Evolutionary conservation across 2,113 vertebrate genomes (phyloP).

Genomic region (Triplophysa tibetana): DNA sequence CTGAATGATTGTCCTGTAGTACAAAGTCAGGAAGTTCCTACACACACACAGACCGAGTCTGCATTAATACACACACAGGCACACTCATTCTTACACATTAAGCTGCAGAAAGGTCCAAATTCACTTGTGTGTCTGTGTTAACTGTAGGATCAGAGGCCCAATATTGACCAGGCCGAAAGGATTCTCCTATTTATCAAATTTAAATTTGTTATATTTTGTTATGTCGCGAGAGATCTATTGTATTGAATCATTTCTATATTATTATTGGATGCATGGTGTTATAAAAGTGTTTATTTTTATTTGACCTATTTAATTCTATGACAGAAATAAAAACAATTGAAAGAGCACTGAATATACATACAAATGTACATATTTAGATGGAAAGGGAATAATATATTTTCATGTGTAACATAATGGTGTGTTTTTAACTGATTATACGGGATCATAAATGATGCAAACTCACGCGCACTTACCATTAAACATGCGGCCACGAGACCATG

Average conservation of each 20-base stretch:
- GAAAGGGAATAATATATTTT: not conserved
- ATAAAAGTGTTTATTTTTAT: too few relatives aligned
- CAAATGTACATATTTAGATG: too few relatives aligned
- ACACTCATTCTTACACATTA: slow-evolving; percentile 8
- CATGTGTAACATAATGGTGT: not conserved
- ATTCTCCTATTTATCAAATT: too few relatives aligned
- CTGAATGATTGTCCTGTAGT: slow-evolving; percentile 51
- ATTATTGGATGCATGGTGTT: too few relatives aligned
- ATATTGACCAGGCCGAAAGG: too few relatives aligned
- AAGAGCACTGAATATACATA: not conserved
- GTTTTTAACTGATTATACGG: not conserved
- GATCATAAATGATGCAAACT: slow-evolving; percentile 8
- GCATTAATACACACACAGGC: slow-evolving; percentile 11
- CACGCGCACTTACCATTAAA: not conserved
- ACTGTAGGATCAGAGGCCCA: not conserved
- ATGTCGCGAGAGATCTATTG: too few relatives aligned
- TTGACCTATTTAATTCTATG: too few relatives aligned
- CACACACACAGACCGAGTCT: slow-evolving; percentile 27
- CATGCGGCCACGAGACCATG: not conserved
- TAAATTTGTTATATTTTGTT: too few relatives aligned
- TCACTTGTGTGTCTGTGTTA: not conserved
- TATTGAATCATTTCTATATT: too few relatives aligned
- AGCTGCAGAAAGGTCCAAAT: not conserved
- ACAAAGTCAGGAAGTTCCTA: slow-evolving; percentile 59
- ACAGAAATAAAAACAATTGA: too few relatives aligned